A percentile compares a stretch with the other conserved stretches of the same genome.
phyloP scores from a whole-genome alignment of 2,113 vertebrate genomes.

The Vireo altiloquus region DNA sequence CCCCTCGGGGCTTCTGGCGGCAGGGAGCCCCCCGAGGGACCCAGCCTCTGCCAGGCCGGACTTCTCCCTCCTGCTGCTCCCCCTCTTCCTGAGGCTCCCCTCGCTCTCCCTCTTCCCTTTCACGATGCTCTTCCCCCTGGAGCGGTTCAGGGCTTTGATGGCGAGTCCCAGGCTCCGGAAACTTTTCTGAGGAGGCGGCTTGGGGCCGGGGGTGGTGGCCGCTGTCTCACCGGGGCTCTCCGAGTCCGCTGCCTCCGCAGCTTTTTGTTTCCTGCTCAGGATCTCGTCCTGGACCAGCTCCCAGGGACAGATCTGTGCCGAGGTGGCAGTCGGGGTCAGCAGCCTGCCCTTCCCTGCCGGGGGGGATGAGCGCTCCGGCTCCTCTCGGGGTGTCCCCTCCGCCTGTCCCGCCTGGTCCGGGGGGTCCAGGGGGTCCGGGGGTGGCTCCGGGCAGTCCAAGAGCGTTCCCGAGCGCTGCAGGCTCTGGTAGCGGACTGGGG shows the following conservation, averaged over 20 bases:
- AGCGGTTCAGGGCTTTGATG: slow-evolving; percentile 61
- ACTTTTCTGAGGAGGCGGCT: neutral
- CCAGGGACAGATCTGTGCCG: slow-evolving; percentile 45
- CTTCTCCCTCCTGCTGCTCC: neutral
- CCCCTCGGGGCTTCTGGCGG: neutral
- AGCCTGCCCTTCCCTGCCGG: neutral
- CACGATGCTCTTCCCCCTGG: slow-evolving; percentile 18
- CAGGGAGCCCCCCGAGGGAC: neutral
- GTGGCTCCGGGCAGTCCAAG: neutral
- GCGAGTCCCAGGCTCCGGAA: slow-evolving; percentile 64
- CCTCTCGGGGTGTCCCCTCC: neutral
- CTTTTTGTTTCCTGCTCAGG: neutral
- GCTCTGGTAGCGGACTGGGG: slow-evolving; percentile 62
- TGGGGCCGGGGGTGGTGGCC: neutral
- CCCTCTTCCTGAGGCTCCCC: neutral
- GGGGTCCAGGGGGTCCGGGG: rapidly evolving
- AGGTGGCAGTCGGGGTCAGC: neutral
- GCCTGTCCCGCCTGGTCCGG: neutral
- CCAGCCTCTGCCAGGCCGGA: neutral
- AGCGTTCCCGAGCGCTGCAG: neutral
- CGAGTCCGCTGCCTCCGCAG: rapidly evolving
- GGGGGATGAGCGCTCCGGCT: rapidly evolving
- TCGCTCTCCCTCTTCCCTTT: slow-evolving; percentile 14
- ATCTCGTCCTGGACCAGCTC: slow-evolving; percentile 33
- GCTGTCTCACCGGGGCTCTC: neutral